Evolutionary conservation across 2,113 vertebrate species (phyloP), one percentile per base, ranked within the genome.

Genomic region (Nibea coibor): DNA sequence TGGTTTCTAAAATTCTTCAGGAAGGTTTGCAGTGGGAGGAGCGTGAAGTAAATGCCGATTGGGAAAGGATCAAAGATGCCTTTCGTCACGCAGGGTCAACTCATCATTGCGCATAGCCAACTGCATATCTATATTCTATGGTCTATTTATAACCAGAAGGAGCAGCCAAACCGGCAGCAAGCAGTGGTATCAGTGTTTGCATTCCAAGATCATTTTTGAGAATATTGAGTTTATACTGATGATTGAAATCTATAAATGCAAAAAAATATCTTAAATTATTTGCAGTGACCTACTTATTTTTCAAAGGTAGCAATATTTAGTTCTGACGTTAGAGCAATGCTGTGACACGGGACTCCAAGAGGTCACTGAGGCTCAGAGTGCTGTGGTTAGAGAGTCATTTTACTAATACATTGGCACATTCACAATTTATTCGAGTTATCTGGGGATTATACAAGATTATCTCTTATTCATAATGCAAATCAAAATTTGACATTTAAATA

Each of bases 141-240:
- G 35, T 78, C 85, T 91, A 92, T 92, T 90, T 86, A 86, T 91
- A 93, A 65, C 54, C 22, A 47, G 87, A 5, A 61, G 54, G 72
- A 74, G 82, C 65, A 53, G 80, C 66, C 71, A 56, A 63, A 50
- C 70, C 61, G 70, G 47, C 64, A 75, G 87, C 69, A 62, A 61
- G 78, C 47, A 45, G 83, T 11, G 2, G 43, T 43, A 45, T 70
- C 67, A 64, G 53, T 26, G 65, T 65, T 69, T 56, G 63, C 42
- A 63, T 78, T 72, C 58, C 64, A 80, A 71, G 68, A 80, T 67
- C 22, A 16, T 28, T 58, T 85, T 48, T 58, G 16, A 81, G 16
- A 39, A 39, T 39, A 39, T 39, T 39, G 35, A 39, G 31, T 69
- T 58, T 0, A 67, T 17, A 20, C 5, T 26, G 9, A 16, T 66